Base-by-base conservation (phyloP, 2,113 vertebrate species). In the Uria aalge region DNA sequence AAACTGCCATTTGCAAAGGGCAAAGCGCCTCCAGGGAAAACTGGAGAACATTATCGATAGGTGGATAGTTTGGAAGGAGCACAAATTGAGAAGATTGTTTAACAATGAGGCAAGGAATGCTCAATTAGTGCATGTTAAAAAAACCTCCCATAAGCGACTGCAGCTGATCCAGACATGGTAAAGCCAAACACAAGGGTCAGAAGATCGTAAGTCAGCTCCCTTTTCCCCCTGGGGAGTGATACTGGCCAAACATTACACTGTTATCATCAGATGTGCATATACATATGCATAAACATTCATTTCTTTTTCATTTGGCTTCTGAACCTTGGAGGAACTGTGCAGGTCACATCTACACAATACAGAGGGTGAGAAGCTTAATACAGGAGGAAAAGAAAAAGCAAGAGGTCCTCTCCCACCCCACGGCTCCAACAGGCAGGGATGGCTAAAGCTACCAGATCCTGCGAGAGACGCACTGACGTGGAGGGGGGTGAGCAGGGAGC, bases 1-100 rank as follows among this genome's bases (percentile, higher is more conserved):
- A 77, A 62, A 19, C 48, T 95, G 80, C 89, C 38, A 12, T 81
- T 81, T 92, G 80, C 47, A 96, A 94, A 91, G 91, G 73, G 56
- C 87, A 87, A 50, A 91, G 48, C 24, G 16, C 45, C 87, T 76
- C 87, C 81, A 62, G 77, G 81, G 93, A 79, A 30, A 92, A 34
- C 11, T 19, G 63, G 40, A 80, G 84, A 94, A 62, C 76, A 17
- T 81, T 52, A 23, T 23, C 6, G 2, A 78, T 71, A 41, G 74
- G 38, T 3, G n/a, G 23, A 34, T 59, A 56, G 23, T 53, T 48
- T 47, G 67, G 78, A 80, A 93, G 79, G 45, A 85, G 56, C n/a
- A 36, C 40, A 68, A 68, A 62, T 18, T 8, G 34, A 74, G 72
- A 40, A 74, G 56, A 34, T 15, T 16, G 40, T 52, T 81, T 48